A percentile compares a stretch with the other conserved stretches of the same genome.
Conservation (phyloP, 2,113 vertebrate genomes). For the Neogobius melanostomus region DNA sequence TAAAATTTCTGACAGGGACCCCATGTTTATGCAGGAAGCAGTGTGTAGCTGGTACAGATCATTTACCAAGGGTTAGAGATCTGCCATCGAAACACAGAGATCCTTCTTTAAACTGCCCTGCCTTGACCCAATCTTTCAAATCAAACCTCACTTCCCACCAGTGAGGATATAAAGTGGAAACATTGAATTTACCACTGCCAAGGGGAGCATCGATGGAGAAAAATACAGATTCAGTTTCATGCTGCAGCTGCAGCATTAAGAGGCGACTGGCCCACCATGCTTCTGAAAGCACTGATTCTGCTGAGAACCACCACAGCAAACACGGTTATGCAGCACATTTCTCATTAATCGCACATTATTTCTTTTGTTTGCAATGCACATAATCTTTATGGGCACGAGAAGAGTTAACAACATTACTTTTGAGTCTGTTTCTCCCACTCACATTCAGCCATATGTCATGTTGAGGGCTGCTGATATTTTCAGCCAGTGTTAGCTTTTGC, state of each 20-base stretch:
- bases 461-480: slow-evolving; percentile 38
- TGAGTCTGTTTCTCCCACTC: background rate
- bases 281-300: slow-evolving; percentile 27
- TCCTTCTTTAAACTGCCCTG: slow-evolving; percentile 45
- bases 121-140: slow-evolving; percentile 52
- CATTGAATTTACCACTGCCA: slow-evolving; percentile 51
- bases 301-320: slow-evolving; percentile 29
- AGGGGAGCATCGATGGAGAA: slow-evolving; percentile 22
- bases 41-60: slow-evolving; percentile 37
- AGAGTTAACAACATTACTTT: slow-evolving; percentile 17
- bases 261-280: slow-evolving; percentile 30
- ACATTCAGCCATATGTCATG: slow-evolving; percentile 13
- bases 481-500: slow-evolving; percentile 26
- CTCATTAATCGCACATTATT: slow-evolving; percentile 32
- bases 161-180: slow-evolving; percentile 46
- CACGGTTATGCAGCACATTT: slow-evolving; percentile 31
- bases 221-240: slow-evolving; percentile 44
- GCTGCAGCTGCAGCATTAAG: slow-evolving; percentile 36
- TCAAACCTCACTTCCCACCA: slow-evolving; percentile 33
- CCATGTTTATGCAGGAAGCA: slow-evolving; percentile 57
- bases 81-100: slow-evolving; percentile 25
- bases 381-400: background rate
- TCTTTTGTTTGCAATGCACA: slow-evolving; percentile 15
- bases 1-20: slow-evolving; percentile 46
- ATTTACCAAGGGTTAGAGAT: slow-evolving; percentile 45